phyloP scores from a whole-genome alignment of 2,113 vertebrate genomes.

The Bufo bufo region DNA sequence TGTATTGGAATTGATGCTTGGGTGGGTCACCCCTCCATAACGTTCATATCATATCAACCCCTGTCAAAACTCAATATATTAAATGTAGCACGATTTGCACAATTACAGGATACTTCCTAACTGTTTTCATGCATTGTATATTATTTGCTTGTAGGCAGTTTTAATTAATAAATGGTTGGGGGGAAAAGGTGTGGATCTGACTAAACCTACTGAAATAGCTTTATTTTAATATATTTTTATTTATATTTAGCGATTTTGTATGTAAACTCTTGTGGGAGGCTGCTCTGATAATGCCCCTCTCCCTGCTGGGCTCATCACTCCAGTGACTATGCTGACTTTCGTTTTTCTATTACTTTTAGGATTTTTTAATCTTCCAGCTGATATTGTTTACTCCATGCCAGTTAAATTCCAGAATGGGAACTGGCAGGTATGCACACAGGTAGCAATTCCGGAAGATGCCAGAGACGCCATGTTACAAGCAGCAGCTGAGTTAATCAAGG shows the following conservation, averaged over 20 bases:
- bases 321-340: not conserved
- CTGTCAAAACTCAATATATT: not conserved
- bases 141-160: not conserved
- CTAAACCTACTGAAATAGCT: no score
- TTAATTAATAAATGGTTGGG: no score
- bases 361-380: conserved; percentile 77
- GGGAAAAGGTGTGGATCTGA: no score
- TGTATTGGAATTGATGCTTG: no score
- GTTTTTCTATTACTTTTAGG: conserved; percentile 72
- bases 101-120: not conserved
- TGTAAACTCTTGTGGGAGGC: no score
- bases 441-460: conserved; percentile 65
- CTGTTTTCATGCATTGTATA: not conserved
- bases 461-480: conserved; percentile 68
- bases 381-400: conserved; percentile 84
- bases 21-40: no score
- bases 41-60: no score
- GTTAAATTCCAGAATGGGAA: conserved; percentile 77
- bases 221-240: no score
- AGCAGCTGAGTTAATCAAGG: conserved; percentile 76
- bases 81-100: not conserved
- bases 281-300: no score
- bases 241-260: no score
- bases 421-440: conserved; percentile 74
- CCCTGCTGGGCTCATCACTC: no score